Evolutionary conservation across 2,888 invertebrate species (phyloP).

Genomic region (Cactoblastis cactorum): DNA sequence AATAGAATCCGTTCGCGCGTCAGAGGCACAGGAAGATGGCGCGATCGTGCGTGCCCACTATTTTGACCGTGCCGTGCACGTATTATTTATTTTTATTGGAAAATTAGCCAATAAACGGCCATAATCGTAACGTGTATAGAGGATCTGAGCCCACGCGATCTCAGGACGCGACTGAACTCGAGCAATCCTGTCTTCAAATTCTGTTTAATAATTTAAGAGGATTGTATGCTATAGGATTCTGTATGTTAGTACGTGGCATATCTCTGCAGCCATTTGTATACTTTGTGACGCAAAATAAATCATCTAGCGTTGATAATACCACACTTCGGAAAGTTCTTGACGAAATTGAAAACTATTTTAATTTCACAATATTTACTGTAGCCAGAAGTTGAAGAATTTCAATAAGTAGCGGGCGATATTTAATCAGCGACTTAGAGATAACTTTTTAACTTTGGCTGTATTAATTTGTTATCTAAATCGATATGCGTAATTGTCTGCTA

Average conservation of each 20-base stretch:
- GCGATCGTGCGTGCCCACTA: constrained; percentile 48
- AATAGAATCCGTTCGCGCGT: constrained; percentile 44
- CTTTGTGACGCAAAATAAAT: constrained; percentile 39
- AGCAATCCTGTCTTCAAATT: constrained; percentile 61
- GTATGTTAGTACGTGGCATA: constrained; percentile 39
- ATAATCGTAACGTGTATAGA: constrained; percentile 47
- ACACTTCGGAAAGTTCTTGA: background rate
- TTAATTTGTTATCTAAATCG: too few species aligned
- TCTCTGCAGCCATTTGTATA: constrained; percentile 46
- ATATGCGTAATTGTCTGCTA: too few species aligned
- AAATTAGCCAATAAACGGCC: constrained; percentile 67
- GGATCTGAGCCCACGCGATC: constrained; percentile 64
- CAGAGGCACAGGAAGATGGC: constrained; percentile 47
- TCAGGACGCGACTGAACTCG: constrained; percentile 56
- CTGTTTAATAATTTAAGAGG: constrained; percentile 70
- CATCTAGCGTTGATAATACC: constrained; percentile 42
- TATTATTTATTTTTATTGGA: constrained; percentile 75
- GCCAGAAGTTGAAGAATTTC: too few species aligned
- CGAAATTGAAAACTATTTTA: too few species aligned
- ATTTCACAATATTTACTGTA: too few species aligned
- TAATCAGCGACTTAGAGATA: too few species aligned
- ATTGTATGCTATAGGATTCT: constrained; percentile 39
- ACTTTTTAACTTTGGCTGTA: too few species aligned
- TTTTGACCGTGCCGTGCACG: constrained; percentile 59
- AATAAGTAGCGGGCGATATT: too few species aligned